phyloP scores from a whole-genome alignment of 2,888 invertebrate genomes.

The Tillus elongatus region DNA sequence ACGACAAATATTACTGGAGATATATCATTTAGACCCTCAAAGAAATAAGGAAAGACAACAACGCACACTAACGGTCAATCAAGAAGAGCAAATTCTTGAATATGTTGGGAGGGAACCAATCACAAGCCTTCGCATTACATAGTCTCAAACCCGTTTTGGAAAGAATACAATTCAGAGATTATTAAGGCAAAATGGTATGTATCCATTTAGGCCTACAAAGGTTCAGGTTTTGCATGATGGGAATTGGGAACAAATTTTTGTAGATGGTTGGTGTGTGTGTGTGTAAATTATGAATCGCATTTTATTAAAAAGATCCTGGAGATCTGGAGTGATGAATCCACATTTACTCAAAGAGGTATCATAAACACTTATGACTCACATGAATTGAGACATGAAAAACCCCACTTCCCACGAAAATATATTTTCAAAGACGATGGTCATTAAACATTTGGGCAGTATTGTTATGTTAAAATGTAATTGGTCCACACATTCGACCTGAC shows the following conservation, averaged over 20 bases:
- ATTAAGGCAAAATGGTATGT: neutral
- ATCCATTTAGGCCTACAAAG: neutral
- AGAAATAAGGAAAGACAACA: neutral
- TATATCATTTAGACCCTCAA: slow-evolving; percentile 1
- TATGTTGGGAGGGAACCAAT: neutral
- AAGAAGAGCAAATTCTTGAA: slow-evolving; percentile 1
- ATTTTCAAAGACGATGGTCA: neutral
- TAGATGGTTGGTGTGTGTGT: neutral
- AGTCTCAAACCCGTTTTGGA: neutral
- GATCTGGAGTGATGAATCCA: slow-evolving; percentile 1
- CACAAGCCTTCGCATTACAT: slow-evolving; percentile 1
- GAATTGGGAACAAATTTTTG: neutral
- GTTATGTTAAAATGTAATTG: too few species aligned
- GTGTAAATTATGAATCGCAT: neutral
- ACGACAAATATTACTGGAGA: neutral
- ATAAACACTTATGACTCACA: neutral
- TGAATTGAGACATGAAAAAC: slow-evolving; percentile 1
- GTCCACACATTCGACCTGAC: too few species aligned
- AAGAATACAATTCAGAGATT: slow-evolving; percentile 1
- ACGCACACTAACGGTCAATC: neutral
- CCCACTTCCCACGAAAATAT: neutral
- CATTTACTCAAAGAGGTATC: slow-evolving; percentile 2
- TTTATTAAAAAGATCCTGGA: neutral
- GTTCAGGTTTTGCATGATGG: slow-evolving; percentile 3
- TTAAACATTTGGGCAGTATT: neutral